A percentile compares a stretch with the other conserved stretches of the same genome.
These are phyloP conservation scores for Osmerus eperlanus DNA, from an alignment of 2,113 vertebrate genomes.

Conservation along the genomic window DNA sequence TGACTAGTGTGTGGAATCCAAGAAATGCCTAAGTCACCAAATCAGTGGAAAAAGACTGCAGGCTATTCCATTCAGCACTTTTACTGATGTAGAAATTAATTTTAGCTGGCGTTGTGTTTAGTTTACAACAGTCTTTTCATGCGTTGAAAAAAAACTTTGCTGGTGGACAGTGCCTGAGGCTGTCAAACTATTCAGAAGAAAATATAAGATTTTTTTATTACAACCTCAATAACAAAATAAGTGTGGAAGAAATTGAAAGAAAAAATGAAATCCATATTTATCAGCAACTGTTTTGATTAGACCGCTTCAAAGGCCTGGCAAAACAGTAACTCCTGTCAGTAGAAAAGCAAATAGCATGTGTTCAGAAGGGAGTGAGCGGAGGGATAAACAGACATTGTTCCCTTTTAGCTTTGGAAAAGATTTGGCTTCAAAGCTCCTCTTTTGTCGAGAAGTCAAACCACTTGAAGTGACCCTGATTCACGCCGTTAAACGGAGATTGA, in stretches of 20 bases:
- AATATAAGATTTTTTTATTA: not conserved
- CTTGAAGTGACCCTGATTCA: slow-evolving; percentile 74
- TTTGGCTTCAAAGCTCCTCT: slow-evolving; percentile 63
- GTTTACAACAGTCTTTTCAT: slow-evolving; percentile 60
- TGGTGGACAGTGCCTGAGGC: slow-evolving; percentile 41
- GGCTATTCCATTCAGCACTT: slow-evolving; percentile 63
- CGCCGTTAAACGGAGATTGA: slow-evolving; percentile 66
- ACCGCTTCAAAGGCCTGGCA: slow-evolving; percentile 24
- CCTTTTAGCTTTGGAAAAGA: slow-evolving; percentile 54
- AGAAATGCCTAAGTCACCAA: slow-evolving; percentile 67
- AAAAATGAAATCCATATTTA: slow-evolving; percentile 42
- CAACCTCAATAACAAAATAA: slow-evolving; percentile 1
- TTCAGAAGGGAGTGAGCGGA: slow-evolving; percentile 32
- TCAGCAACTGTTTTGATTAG: slow-evolving; percentile 40
- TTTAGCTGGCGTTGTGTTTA: slow-evolving; percentile 65
- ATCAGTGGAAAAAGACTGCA: slow-evolving; percentile 62
- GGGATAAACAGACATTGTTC: slow-evolving; percentile 62
- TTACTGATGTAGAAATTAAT: slow-evolving; percentile 63
- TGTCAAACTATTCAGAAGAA: slow-evolving; percentile 37
- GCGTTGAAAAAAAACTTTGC: not conserved
- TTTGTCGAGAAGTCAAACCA: slow-evolving; percentile 71
- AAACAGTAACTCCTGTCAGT: slow-evolving; percentile 37
- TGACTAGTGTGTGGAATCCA: slow-evolving; percentile 53
- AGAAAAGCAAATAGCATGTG: slow-evolving; percentile 8
- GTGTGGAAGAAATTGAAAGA: slow-evolving; percentile 20